Percentiles rank a stretch among this genome's conserved stretches.
phyloP scores from a whole-genome alignment of 2,797 vertebrate species.

The Buphagus erythrorhynchus region DNA sequence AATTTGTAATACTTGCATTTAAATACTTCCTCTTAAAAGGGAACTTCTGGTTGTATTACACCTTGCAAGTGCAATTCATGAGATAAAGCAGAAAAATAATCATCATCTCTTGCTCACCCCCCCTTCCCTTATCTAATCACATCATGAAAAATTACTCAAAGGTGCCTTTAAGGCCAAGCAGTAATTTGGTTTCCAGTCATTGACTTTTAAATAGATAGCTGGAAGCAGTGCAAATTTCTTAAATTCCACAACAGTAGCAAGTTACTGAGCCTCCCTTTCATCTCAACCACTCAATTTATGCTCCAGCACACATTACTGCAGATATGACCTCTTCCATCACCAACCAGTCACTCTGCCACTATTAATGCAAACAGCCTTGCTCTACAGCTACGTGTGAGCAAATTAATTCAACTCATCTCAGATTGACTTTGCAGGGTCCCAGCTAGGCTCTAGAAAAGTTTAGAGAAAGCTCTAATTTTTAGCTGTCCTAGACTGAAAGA shows the following conservation, averaged over 20 bases:
- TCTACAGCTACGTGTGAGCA: background rate
- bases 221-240: background rate
- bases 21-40: background rate
- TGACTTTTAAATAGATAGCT: conserved; percentile 21
- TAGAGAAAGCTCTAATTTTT: background rate
- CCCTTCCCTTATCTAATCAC: background rate
- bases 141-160: conserved; percentile 46
- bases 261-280: background rate
- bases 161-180: conserved; percentile 2
- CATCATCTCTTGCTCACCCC: background rate
- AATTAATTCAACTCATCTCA: background rate
- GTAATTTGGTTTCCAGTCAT: conserved; percentile 14
- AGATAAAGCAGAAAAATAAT: background rate
- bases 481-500: background rate
- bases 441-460: background rate
- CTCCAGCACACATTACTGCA: conserved; percentile 51
- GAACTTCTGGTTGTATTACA: background rate
- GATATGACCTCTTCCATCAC: conserved; percentile 39
- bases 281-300: conserved; percentile 20
- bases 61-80: background rate
- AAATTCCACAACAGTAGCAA: conserved; percentile 25
- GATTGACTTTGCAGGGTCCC: background rate
- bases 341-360: background rate
- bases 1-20: background rate
- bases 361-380: background rate